Base-by-base conservation (phyloP, 2,113 vertebrate genomes). In the Petromus typicus region DNA sequence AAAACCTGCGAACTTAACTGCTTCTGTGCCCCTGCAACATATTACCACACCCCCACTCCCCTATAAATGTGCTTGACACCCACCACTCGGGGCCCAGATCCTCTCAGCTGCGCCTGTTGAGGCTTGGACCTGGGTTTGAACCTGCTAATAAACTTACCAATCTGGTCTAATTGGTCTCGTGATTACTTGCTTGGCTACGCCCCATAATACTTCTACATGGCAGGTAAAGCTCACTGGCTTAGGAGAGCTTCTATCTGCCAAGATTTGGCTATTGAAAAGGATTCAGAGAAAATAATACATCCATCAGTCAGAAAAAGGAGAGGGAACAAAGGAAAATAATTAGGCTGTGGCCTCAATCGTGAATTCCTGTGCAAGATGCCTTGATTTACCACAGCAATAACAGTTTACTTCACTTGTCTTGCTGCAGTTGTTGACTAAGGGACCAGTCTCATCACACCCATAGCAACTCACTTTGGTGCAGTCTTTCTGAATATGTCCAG, bases 251-350 rank as follows among this genome's bases (percentile, higher is more conserved):
- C 99, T 99, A 98, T 99, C 99, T 99, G 99, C 99, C 99, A 99
- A 99, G 98, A 98, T 99, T 99, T 99, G 99, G 99, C 99, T 99
- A 99, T 99, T 99, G 99, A 99, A 99, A 99, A 99, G 99, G 99
- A 99, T 99, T 99, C 99, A 99, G 99, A 99, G 99, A 99, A 99
- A 99, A 99, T 99, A 99, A 99, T 99, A 99, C 99, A 99, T 99
- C 99, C 99, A 99, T 99, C 99, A 99, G 99, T 99, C 99, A 99
- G 99, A 99, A 99, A 99, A 99, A 99, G 99, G 99, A 99, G 99
- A 99, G 99, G 99, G 99, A 99, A 99, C 98, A 99, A 99, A 99
- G 99, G 99, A 99, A 98, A 97, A 97, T 98, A 98, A 98, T 99
- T 99, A 99, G 99, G 99, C 99, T 96, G 99, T 99, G 98, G 99